These are phyloP conservation scores for Rattus rattus DNA, from an alignment of 2,113 vertebrate genomes.

Conservation along the genomic window DNA sequence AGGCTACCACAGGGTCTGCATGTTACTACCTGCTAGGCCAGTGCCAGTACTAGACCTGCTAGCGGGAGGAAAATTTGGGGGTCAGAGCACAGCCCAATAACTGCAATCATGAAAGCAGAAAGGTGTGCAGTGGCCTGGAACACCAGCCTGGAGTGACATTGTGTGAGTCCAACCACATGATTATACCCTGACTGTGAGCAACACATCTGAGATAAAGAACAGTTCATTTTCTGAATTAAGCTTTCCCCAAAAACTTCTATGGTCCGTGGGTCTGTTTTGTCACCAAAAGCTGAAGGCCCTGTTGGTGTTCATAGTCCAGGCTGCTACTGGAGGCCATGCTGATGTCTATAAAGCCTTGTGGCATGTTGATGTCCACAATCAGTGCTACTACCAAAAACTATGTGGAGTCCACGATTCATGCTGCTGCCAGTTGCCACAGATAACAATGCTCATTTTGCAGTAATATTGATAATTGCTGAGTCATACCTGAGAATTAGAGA, in stretches of 20 bases:
- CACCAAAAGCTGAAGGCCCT: not conserved
- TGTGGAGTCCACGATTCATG: not conserved
- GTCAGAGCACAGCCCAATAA: not conserved
- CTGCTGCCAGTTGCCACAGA: not conserved
- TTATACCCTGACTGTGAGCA: not conserved
- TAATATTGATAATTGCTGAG: not conserved
- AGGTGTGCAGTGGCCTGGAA: not conserved
- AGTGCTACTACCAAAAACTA: not conserved
- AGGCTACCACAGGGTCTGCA: not conserved
- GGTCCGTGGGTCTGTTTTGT: not conserved
- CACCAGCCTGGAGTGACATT: not conserved
- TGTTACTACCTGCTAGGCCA: not conserved
- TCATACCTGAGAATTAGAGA: not conserved
- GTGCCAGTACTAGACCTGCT: not conserved
- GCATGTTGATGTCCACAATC: not conserved
- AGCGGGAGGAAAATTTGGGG: not conserved
- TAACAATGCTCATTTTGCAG: not conserved
- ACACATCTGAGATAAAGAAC: not conserved
- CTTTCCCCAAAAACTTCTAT: not conserved
- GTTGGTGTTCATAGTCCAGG: not conserved
- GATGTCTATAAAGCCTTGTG: not conserved
- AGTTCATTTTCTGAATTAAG: not conserved
- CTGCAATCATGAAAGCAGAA: not conserved
- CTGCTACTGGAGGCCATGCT: not conserved
- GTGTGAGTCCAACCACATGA: not conserved